Evolutionary conservation across 2,888 invertebrate species (phyloP).

Genomic region (Sicus ferrugineus): DNA sequence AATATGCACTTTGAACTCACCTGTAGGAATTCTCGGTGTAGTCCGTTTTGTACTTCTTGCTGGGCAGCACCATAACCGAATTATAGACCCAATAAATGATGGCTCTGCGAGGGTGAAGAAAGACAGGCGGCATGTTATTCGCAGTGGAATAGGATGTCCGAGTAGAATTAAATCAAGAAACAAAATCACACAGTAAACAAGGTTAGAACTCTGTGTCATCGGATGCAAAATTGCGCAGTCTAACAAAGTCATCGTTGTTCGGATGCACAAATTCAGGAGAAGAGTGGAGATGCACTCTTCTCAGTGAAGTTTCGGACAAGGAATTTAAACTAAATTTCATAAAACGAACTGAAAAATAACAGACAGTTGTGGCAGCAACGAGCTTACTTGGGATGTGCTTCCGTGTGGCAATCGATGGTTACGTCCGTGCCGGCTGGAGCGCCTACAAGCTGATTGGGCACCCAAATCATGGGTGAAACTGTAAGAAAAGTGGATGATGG

Average conservation of each 20-base stretch:
- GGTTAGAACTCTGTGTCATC: not conserved
- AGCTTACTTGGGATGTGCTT: slow-evolving; percentile 78
- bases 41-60: slow-evolving; percentile 85
- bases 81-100: slow-evolving; percentile 94
- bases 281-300: not conserved
- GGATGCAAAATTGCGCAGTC: not conserved
- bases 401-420: slow-evolving; percentile 91
- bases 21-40: slow-evolving; percentile 86
- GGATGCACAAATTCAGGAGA: not conserved
- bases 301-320: not conserved
- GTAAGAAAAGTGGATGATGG: slow-evolving; percentile 33
- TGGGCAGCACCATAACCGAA: slow-evolving; percentile 87
- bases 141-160: slow-evolving; percentile 8
- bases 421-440: slow-evolving; percentile 91
- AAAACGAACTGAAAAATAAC: slow-evolving; percentile 23
- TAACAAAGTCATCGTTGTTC: slow-evolving; percentile 11
- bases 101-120: slow-evolving; percentile 71
- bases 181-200: not conserved
- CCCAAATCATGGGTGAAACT: slow-evolving; percentile 96
- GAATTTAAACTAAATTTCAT: slow-evolving; percentile 31
- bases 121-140: slow-evolving; percentile 16
- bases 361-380: slow-evolving; percentile 33
- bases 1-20: slow-evolving; percentile 55
- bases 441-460: slow-evolving; percentile 91
- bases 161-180: not conserved